Base-by-base conservation (phyloP, 2,888 invertebrate species). In the Adelognathus sp. region DNA sequence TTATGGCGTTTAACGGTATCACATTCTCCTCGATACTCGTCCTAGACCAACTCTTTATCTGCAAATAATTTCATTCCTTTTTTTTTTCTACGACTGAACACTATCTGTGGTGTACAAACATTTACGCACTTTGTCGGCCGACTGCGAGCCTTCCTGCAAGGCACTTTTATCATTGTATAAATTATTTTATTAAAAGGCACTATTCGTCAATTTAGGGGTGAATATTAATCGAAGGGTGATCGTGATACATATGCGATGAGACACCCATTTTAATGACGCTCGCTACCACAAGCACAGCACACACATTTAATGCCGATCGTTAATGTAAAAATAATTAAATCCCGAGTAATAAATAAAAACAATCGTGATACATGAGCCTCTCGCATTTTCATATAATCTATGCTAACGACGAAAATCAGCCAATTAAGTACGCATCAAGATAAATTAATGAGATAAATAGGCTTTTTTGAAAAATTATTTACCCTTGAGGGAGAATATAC, bases 1-100 rank as follows among this genome's bases (percentile, higher is more conserved):
- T 82, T 84, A 88, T 88, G 81, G 87, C 87, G 84, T 88, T 88
- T 88, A 90, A 88, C 61, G 90, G 88, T 85, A 89, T 89, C 82
- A 88, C 85, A 83, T 83, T 88, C 81, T 89, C 90, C 82, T 90
- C 90, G 80, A 86, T 83, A 86, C 84, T 89, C 85, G 85, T 88
- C 82, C 81, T 87, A 81, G 89, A 88, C 79, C 86, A 83, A 86
- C 86, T 88, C 79, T 84, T 87, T 64, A 86, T 88, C 88, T 89
- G 88, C 84, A 88, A 88, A 84, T 77, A 77, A 75, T 58, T 81
- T 72, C 14, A 70, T 76, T 74, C 67, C 70, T 61, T 64, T 50
- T 61, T 60, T 50, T 24, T 72, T 36, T 63, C 24, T 71, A 67
- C 52, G 61, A 71, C 29, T 54, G 61, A 79, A 66, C 66, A 71